A percentile compares a stretch with the other conserved stretches of the same genome.
Conservation (phyloP, 2,888 invertebrate genomes). For the Acheta domesticus region DNA sequence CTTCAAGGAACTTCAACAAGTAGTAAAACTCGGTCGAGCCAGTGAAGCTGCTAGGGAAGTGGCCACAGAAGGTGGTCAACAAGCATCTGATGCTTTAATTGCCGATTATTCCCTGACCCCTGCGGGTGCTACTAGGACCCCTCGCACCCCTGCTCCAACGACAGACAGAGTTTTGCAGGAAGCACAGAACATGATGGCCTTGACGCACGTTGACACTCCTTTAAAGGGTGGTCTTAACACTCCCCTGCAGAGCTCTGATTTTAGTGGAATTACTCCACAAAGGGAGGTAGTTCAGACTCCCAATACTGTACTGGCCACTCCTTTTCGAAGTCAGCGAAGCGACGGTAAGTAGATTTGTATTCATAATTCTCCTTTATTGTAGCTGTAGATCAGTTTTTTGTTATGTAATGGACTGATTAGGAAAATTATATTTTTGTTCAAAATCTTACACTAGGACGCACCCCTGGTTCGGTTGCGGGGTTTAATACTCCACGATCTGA, state of each 20-base stretch:
- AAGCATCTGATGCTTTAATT: slow-evolving; percentile 77
- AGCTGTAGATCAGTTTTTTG: not conserved
- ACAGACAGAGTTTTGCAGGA: slow-evolving; percentile 86
- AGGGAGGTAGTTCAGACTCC: slow-evolving; percentile 73
- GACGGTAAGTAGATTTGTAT: slow-evolving; percentile 36
- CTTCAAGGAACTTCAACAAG: slow-evolving; percentile 74
- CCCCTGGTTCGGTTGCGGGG: slow-evolving; percentile 55
- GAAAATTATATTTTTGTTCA: not conserved
- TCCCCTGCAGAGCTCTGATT: slow-evolving; percentile 84
- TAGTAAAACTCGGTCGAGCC: slow-evolving; percentile 86
- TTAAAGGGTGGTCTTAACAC: slow-evolving; percentile 92
- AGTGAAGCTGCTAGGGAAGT: slow-evolving; percentile 67
- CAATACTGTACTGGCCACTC: slow-evolving; percentile 86
- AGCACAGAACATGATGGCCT: slow-evolving; percentile 97
- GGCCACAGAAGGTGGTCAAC: slow-evolving; percentile 70
- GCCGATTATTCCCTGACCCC: slow-evolving; percentile 84
- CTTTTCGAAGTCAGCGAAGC: slow-evolving; percentile 58
- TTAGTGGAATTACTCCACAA: slow-evolving; percentile 77
- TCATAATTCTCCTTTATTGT: not conserved
- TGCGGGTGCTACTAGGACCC: slow-evolving; percentile 60
- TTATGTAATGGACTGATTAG: slow-evolving; percentile 38
- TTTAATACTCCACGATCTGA: slow-evolving; percentile 36
- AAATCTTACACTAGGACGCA: slow-evolving; percentile 49
- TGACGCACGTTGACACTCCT: slow-evolving; percentile 96
- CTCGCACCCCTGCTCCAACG: slow-evolving; percentile 81